Percentiles rank a stretch among this genome's conserved stretches.
Evolutionary conservation across 2,113 vertebrate genomes (phyloP).

Genomic region (Pycnonotus jocosus): DNA sequence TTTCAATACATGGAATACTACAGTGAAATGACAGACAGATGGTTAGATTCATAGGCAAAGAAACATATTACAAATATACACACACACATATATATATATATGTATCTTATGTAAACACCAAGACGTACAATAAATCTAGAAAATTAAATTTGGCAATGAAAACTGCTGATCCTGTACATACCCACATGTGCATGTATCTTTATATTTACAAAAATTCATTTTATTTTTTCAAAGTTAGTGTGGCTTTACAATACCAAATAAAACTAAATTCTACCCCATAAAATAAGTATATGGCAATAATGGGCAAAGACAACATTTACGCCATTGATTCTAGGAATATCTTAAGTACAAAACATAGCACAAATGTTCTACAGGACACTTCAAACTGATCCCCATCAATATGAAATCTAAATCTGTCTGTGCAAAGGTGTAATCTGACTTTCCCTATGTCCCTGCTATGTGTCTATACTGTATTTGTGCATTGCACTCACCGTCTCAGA

Average conservation of each 20-base stretch:
- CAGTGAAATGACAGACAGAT: background rate
- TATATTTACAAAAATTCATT: background rate
- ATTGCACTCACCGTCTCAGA: background rate
- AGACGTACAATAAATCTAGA: background rate
- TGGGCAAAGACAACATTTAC: background rate
- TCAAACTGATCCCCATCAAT: background rate
- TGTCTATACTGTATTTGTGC: background rate
- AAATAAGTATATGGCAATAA: background rate
- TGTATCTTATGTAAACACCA: background rate
- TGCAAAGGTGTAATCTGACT: background rate
- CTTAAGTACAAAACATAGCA: background rate
- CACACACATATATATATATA: background rate
- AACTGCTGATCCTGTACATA: background rate
- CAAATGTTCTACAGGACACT: background rate
- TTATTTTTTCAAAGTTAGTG: background rate
- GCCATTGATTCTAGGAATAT: background rate
- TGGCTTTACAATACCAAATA: background rate
- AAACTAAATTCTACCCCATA: background rate
- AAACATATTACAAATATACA: background rate
- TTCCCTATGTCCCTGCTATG: background rate
- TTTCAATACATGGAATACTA: background rate
- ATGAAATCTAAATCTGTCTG: background rate
- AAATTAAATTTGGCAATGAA: background rate
- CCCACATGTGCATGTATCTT: background rate
- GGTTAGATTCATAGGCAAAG: background rate